phyloP scores from a whole-genome alignment of 2,113 vertebrate genomes.

The Hymenochirus boettgeri region DNA sequence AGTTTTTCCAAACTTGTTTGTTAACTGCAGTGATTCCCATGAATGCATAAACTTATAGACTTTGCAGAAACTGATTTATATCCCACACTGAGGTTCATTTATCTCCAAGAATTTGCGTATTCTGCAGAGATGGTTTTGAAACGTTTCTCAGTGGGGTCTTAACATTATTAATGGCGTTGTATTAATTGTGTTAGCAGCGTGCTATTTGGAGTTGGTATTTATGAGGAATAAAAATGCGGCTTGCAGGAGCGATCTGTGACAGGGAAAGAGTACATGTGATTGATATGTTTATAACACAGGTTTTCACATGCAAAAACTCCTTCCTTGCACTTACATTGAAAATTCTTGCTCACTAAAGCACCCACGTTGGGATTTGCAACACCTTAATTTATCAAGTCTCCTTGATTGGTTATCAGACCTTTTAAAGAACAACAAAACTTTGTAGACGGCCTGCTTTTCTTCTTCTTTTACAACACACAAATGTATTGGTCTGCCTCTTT shows the following conservation, averaged over 20 bases:
- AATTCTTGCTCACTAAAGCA: background rate
- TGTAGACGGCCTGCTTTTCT: too few relatives aligned
- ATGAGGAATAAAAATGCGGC: constrained; percentile 37
- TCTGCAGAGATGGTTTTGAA: constrained; percentile 36
- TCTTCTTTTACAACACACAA: too few relatives aligned
- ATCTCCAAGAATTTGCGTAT: constrained; percentile 36
- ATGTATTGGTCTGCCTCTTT: too few relatives aligned
- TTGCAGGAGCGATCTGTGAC: constrained; percentile 19
- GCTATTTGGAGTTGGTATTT: constrained; percentile 40
- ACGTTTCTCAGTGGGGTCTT: constrained; percentile 36
- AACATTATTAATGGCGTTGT: constrained; percentile 36
- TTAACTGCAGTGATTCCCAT: constrained; percentile 4
- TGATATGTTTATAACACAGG: constrained; percentile 37
- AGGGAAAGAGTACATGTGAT: constrained; percentile 23
- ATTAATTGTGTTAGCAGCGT: constrained; percentile 41
- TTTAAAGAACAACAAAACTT: too few relatives aligned
- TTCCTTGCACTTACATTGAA: too few relatives aligned
- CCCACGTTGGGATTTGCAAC: background rate
- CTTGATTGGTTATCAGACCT: too few relatives aligned
- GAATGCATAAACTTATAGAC: constrained; percentile 15
- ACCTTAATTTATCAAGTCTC: too few relatives aligned
- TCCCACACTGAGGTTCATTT: constrained; percentile 26
- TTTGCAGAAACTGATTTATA: constrained; percentile 18
- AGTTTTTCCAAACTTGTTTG: constrained; percentile 1
- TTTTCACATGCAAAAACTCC: constrained; percentile 16